Evolutionary conservation across 2,797 vertebrate genomes (phyloP), one percentile per base, ranked within the genome.

Genomic region (Nyctibius grandis): DNA sequence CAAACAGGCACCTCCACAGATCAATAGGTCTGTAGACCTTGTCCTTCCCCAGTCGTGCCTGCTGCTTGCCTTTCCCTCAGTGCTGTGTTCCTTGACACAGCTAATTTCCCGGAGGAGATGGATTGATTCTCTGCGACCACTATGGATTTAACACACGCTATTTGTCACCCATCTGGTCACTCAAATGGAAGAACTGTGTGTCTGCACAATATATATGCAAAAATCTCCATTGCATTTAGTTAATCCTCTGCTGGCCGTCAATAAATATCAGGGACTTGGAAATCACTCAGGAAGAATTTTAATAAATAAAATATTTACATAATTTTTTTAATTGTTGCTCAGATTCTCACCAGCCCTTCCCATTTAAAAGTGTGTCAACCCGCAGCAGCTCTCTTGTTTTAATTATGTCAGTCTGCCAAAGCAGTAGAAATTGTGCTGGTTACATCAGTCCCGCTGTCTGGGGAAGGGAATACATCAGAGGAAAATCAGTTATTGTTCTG

Each of bases 51-150:
- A 36, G 76, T 21, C 3, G 0, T 33, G 63, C 38, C 68, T 82
- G 36, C 60, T 34, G 75, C 78, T 81, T 64, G 38, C 63, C 64
- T 85, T 65, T 34, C 47, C 51, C 48, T 47, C 47, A 5, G 31
- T 9, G 10, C 18, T 89, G 73, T 68, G 53, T 93, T 56, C 79
- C 75, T 22, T 64, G 75, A 53, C 94, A 88, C 84, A 77, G 84
- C 56, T 88, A 53, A 86, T 96, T 95, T 88, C 95, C 92, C 93
- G 26, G 73, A 67, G 91, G 94, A 96, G 96, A 89, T 69, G 81
- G 91, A 96, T 94, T 90, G 94, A 45, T 96, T 79, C 85, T 87
- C 25, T 25, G 44, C 45, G 63, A 34, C 67, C 56, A 4, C 75
- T 26, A 38, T 42, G 89, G 69, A 23, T 94, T 96, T 95, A 95